phyloP scores from a whole-genome alignment of 2,113 vertebrate species.

The Apistogramma diplotaenia region DNA sequence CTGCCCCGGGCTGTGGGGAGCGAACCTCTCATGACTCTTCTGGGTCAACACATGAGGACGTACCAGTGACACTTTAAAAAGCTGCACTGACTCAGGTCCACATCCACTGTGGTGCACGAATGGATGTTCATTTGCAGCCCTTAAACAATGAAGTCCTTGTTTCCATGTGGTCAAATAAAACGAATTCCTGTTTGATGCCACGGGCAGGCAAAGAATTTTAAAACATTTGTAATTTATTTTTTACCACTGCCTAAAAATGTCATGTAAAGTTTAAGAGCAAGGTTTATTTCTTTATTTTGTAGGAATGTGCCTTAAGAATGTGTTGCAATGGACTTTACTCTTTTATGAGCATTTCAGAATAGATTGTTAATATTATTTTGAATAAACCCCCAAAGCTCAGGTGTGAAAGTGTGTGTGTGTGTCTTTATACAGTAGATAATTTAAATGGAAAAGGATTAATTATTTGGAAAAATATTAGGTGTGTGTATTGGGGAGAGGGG shows the following conservation, averaged over 20 bases:
- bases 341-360: neutral
- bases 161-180: neutral
- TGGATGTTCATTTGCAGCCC: neutral
- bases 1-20: slow-evolving; percentile 10
- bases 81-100: neutral
- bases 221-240: neutral
- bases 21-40: slow-evolving; percentile 13
- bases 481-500: too few species aligned
- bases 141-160: neutral
- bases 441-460: neutral
- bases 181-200: neutral
- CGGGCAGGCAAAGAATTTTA: neutral
- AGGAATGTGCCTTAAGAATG: neutral
- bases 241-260: neutral
- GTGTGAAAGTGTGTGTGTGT: neutral
- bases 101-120: neutral
- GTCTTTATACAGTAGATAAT: neutral
- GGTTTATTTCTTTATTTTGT: neutral
- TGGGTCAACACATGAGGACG: slow-evolving; percentile 6
- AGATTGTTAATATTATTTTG: neutral
- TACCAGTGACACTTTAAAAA: slow-evolving; percentile 12
- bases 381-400: neutral
- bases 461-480: neutral
- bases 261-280: neutral
- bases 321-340: neutral